These are phyloP conservation scores for Lepidocyrtoides sp. DNA, from an alignment of 2,888 invertebrate genomes.

Conservation along the genomic window DNA sequence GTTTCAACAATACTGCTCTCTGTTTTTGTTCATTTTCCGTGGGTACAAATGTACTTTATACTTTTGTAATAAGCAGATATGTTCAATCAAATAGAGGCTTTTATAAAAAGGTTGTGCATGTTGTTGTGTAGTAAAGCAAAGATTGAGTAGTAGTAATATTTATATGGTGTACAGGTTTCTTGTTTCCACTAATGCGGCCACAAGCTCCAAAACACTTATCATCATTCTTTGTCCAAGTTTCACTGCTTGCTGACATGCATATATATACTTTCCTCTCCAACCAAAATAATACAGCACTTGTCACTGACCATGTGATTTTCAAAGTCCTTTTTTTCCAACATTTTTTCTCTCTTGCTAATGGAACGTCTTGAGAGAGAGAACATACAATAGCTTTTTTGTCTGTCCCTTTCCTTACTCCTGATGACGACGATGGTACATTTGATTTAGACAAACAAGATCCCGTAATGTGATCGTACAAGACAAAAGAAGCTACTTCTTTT, in stretches of 20 bases:
- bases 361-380: slow-evolving; percentile 41
- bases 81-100: too few species aligned
- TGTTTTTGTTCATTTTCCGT: slow-evolving; percentile 15
- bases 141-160: neutral
- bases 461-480: slow-evolving; percentile 57
- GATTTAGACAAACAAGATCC: slow-evolving; percentile 69
- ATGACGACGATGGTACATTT: slow-evolving; percentile 49
- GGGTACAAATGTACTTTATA: neutral
- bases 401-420: neutral
- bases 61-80: too few species aligned
- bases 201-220: slow-evolving; percentile 79
- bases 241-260: slow-evolving; percentile 73
- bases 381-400: slow-evolving; percentile 34
- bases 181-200: slow-evolving; percentile 71
- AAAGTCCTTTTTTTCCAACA: slow-evolving; percentile 37
- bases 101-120: neutral
- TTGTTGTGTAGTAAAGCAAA: slow-evolving; percentile 6
- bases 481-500: slow-evolving; percentile 60
- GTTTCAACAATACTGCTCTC: neutral
- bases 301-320: slow-evolving; percentile 77
- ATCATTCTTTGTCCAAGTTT: slow-evolving; percentile 75
- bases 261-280: slow-evolving; percentile 45
- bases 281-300: slow-evolving; percentile 64
- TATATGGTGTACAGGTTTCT: slow-evolving; percentile 19
- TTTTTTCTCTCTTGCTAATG: slow-evolving; percentile 52